These are phyloP conservation scores for Pocillopora meandrina DNA, from an alignment of 92 coral and sea anemone genomes.

Conservation along the genomic window DNA sequence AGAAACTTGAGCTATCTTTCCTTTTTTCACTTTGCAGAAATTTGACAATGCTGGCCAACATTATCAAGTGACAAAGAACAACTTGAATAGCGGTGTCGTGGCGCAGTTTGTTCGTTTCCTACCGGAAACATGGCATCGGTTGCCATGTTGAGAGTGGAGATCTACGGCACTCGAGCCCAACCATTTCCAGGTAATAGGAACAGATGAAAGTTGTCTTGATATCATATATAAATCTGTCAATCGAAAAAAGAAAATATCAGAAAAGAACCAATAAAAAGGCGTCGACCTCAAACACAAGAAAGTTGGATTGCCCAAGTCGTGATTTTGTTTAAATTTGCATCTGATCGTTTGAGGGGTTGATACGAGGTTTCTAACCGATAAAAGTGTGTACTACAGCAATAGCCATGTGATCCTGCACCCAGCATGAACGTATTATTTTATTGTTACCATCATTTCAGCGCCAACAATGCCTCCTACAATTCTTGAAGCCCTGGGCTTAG, in stretches of 20 bases:
- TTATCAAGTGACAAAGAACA: background rate
- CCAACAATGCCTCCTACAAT: slow-evolving; percentile 28
- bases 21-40: background rate
- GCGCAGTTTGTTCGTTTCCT: slow-evolving; percentile 26
- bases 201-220: background rate
- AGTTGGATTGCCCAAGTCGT: too few relatives aligned
- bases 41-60: background rate
- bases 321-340: too few relatives aligned
- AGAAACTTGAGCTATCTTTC: background rate
- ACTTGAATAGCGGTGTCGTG: slow-evolving; percentile 6
- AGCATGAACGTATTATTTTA: background rate
- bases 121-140: slow-evolving; percentile 10
- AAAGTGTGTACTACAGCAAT: too few relatives aligned
- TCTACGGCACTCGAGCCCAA: slow-evolving; percentile 18
- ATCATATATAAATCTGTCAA: too few relatives aligned
- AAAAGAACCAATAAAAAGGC: too few relatives aligned
- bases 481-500: background rate
- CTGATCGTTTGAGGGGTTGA: too few relatives aligned
- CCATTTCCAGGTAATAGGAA: slow-evolving; percentile 28
- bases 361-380: too few relatives aligned
- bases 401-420: too few relatives aligned
- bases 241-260: too few relatives aligned
- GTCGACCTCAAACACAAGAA: too few relatives aligned
- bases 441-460: background rate
- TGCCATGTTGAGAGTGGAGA: slow-evolving; percentile 24